Base-by-base conservation (phyloP, 2,113 vertebrate genomes). In the Microtus ochrogaster region DNA sequence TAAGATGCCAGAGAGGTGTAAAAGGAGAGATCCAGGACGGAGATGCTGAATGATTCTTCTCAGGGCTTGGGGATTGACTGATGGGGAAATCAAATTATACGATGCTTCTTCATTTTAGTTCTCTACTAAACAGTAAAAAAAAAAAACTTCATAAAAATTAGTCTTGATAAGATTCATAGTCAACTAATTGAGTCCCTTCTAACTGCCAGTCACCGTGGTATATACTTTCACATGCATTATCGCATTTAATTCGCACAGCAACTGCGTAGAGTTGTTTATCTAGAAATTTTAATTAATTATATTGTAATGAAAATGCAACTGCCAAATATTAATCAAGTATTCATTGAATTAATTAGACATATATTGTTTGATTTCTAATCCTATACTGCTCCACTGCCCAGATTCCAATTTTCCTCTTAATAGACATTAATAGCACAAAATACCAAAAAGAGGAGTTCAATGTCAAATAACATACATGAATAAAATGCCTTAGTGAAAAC, bases 291-390 rank as follows among this genome's bases (percentile, higher is more conserved):
- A 97, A 98, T 98, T 97, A 98, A 98, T 97, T 97, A 97, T 97
- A 97, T 97, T 98, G 93, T 97, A 96, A 97, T 97, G 97, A 98
- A 98, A 98, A 97, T 95, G 95, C 97, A 98, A 97, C 95, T 97
- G 97, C 97, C 97, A 97, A 97, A 97, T 97, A 97, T 97, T 98
- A 97, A 98, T 98, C 97, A 98, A 97, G 90, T 96, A 97, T 97
- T 97, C 97, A 95, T 96, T 97, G 97, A 98, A 97, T 98, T 98
- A 97, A 98, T 97, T 98, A 98, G 97, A 97, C 94, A 96, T 98
- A 98, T 98, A 97, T 96, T 98, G 97, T 98, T 97, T 98, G 97
- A 97, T 97, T 97, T 98, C 97, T 97, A 96, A 97, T 97, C 96
- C 96, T 97, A 97, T 97, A 98, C 93, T 97, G 93, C 94, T 97